These are phyloP conservation scores for Sturnira hondurensis DNA, from an alignment of 2,113 vertebrate species.

Conservation along the genomic window DNA sequence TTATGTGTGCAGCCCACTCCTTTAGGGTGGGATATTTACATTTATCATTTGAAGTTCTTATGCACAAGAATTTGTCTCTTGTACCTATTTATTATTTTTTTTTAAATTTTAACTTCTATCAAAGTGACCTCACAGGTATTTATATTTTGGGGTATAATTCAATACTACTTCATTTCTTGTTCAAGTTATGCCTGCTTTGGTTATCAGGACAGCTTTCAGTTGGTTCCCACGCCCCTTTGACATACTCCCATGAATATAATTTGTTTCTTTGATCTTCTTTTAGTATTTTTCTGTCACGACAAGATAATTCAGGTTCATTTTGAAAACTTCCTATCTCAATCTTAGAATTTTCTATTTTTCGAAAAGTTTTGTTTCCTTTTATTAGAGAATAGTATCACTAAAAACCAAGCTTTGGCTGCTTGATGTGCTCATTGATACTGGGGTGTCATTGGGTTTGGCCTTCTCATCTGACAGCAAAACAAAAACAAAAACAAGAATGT, in stretches of 20 bases:
- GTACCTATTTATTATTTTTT: background rate
- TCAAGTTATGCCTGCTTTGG: background rate
- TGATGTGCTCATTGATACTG: background rate
- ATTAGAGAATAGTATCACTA: background rate
- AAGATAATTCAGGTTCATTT: background rate
- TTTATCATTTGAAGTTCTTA: background rate
- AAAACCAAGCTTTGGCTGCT: background rate
- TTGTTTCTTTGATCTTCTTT: background rate
- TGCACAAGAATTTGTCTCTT: background rate
- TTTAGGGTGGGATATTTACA: background rate
- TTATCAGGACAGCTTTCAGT: background rate
- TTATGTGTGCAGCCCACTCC: background rate
- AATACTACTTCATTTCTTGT: background rate
- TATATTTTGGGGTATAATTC: background rate
- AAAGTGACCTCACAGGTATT: background rate
- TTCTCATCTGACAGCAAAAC: background rate
- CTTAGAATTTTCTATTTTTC: background rate
- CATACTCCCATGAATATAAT: background rate
- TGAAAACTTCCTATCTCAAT: background rate
- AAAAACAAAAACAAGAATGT: background rate
- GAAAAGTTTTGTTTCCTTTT: background rate
- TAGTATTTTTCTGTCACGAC: background rate
- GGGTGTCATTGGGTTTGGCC: background rate
- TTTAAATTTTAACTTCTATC: background rate
- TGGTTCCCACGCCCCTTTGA: background rate